Conservation (phyloP, 2,797 vertebrate genomes). For the Pangasius mekongensis region DNA sequence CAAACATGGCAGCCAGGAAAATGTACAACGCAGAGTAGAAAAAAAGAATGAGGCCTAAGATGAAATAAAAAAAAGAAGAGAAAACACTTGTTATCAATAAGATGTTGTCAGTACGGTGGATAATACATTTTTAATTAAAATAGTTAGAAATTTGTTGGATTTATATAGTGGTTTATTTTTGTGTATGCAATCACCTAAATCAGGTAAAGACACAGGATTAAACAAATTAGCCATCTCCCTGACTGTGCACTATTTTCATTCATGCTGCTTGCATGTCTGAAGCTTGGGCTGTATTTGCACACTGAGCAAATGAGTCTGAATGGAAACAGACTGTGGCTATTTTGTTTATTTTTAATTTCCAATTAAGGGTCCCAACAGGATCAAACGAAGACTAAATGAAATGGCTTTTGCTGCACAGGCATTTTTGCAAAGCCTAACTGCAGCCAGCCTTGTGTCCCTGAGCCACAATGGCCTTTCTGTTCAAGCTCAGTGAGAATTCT, state of each 20-base stretch:
- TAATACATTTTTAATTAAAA: background rate
- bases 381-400: constrained; percentile 72
- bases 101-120: background rate
- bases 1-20: constrained; percentile 94
- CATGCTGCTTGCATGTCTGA: background rate
- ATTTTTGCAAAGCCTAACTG: constrained; percentile 76
- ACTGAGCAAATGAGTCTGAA: constrained; percentile 26
- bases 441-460: constrained; percentile 74
- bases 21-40: constrained; percentile 91
- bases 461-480: constrained; percentile 84
- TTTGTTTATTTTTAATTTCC: constrained; percentile 62
- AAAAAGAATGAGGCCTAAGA: constrained; percentile 88
- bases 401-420: constrained; percentile 75
- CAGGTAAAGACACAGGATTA: background rate
- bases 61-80: background rate
- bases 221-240: background rate
- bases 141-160: background rate
- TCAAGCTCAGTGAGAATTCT: constrained; percentile 83
- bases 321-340: constrained; percentile 53
- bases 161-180: background rate
- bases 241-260: background rate
- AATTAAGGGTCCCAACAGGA: constrained; percentile 72
- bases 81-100: background rate
- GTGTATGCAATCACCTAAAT: background rate
- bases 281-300: constrained; percentile 1